phyloP scores from a whole-genome alignment of 2,797 vertebrate species.

The Cyprinella venusta region DNA sequence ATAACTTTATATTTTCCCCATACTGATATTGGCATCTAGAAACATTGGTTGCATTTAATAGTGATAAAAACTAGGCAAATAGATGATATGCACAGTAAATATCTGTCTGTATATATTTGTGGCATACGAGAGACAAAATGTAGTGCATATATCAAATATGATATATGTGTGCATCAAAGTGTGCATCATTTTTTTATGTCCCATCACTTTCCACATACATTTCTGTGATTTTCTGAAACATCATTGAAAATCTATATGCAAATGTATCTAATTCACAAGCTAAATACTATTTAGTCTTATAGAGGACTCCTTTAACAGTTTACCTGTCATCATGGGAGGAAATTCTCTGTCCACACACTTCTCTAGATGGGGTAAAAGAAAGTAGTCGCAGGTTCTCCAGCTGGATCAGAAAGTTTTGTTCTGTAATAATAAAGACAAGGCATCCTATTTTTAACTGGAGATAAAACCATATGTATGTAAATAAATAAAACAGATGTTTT shows the following conservation, averaged over 20 bases:
- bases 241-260: neutral
- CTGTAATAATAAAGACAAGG: constrained; percentile 70
- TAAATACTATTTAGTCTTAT: neutral
- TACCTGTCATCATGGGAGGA: constrained; percentile 96
- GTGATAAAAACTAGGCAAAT: neutral
- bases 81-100: neutral
- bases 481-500: neutral
- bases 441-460: neutral
- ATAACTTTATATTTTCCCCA: neutral
- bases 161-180: too few relatives aligned
- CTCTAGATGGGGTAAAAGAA: constrained; percentile 94
- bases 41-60: neutral
- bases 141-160: neutral
- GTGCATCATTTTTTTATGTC: neutral
- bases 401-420: constrained; percentile 93
- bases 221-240: neutral
- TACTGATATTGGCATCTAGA: neutral
- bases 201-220: neutral
- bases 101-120: neutral
- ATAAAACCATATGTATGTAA: neutral
- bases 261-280: neutral
- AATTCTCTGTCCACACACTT: constrained; percentile 94
- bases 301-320: neutral
- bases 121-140: neutral
- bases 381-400: constrained; percentile 93